These are phyloP conservation scores for Monochamus saltuarius DNA, from an alignment of 1,140 invertebrate genomes.

Conservation along the genomic window DNA sequence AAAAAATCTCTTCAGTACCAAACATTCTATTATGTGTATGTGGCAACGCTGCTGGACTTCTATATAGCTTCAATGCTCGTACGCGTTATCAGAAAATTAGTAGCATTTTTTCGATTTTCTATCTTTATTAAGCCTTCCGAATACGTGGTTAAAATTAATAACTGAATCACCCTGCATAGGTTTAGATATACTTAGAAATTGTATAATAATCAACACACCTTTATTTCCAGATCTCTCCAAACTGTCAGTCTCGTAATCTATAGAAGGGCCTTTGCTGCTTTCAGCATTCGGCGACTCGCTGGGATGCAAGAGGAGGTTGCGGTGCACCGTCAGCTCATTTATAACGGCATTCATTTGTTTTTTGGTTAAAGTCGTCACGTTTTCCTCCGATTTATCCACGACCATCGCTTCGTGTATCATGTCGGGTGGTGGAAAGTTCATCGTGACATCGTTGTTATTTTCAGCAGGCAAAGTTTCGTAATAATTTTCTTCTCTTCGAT, in stretches of 20 bases:
- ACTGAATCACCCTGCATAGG: too few relatives aligned
- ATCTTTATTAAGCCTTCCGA: too few relatives aligned
- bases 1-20: too few relatives aligned
- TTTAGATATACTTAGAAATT: too few relatives aligned
- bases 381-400: constrained; percentile 47
- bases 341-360: constrained; percentile 61
- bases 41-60: too few relatives aligned
- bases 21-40: too few relatives aligned
- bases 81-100: too few relatives aligned
- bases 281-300: constrained; percentile 1
- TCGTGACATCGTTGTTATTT: constrained; percentile 3
- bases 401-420: constrained; percentile 64
- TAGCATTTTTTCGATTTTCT: too few relatives aligned
- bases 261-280: constrained; percentile 18
- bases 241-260: constrained; percentile 78
- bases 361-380: constrained; percentile 55
- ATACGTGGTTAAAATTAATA: too few relatives aligned
- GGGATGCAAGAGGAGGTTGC: constrained; percentile 25
- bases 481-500: constrained; percentile 36
- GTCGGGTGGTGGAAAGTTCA: constrained; percentile 53
- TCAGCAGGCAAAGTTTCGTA: constrained; percentile 37
- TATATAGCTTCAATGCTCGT: too few relatives aligned
- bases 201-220: constrained; percentile 28
- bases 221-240: constrained; percentile 62
- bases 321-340: constrained; percentile 54